Evolutionary conservation across 1,140 invertebrate species (phyloP).

Genomic region (Trichogramma pretiosum): DNA sequence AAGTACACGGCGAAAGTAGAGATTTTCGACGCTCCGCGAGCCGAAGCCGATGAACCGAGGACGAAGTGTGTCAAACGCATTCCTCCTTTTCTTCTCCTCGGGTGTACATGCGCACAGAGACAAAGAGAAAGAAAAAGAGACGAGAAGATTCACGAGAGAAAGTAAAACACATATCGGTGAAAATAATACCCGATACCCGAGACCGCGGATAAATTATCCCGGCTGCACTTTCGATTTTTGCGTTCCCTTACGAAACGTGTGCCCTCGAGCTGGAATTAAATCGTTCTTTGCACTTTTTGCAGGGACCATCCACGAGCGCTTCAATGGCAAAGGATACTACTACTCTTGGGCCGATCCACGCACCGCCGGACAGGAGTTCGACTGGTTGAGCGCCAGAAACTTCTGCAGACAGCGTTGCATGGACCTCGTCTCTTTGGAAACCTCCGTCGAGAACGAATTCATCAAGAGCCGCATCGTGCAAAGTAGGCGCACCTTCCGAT

Average conservation of each 20-base stretch:
- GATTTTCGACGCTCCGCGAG: not conserved
- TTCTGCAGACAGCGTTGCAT: constrained; percentile 77
- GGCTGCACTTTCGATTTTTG: not conserved
- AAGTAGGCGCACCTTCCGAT: constrained; percentile 49
- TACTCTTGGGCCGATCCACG: constrained; percentile 75
- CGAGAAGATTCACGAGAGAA: no score
- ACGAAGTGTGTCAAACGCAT: not conserved
- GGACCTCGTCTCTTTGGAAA: constrained; percentile 75
- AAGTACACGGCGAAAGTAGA: constrained; percentile 5
- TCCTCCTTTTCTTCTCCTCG: not conserved
- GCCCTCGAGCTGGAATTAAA: constrained; percentile 4
- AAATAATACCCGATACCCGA: not conserved
- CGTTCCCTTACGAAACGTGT: not conserved
- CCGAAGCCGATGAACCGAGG: not conserved
- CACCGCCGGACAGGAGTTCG: constrained; percentile 61
- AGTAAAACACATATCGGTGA: no score
- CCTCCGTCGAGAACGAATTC: constrained; percentile 71
- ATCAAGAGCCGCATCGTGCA: constrained; percentile 66
- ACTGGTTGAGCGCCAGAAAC: constrained; percentile 74
- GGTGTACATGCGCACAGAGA: no score
- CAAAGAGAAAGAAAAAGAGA: no score
- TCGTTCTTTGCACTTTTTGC: constrained; percentile 13
- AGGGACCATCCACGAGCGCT: constrained; percentile 46
- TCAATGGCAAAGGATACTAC: constrained; percentile 64
- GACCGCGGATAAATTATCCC: not conserved